Base-by-base conservation (phyloP, 2,888 invertebrate species). In the Drosophila limbata region DNA sequence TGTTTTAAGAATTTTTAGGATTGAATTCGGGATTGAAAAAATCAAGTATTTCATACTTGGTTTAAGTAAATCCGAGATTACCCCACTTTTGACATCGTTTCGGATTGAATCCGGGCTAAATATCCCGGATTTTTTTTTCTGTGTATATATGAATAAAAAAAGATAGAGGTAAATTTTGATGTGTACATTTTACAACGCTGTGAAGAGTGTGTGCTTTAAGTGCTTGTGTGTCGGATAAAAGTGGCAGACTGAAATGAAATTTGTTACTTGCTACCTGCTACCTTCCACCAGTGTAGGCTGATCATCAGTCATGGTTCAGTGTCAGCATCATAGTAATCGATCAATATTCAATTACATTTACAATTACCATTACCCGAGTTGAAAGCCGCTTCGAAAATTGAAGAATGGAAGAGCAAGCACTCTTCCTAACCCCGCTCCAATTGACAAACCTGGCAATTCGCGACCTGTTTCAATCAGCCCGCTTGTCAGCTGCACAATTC, bases 271-370 rank as follows among this genome's bases (percentile, higher is more conserved):
- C 35, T 13, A 44, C 47, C n/a, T 39, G 42, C 31, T 45, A 35
- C 25, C 25, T 25, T 25, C 25, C 25, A 25, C 25, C 28, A 6
- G 39, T 21, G 25, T 45, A 21, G n/a, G 33, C 37, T 59, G 69
- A 76, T 70, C 80, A 81, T 76, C 83, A 82, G 62, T 81, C 81
- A 81, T 72, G 69, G 63, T 69, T 72, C 72, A 67, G 66, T 78
- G 79, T 75, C 82, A 81, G 65, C 39, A 37, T 33, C 59, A 33
- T 53, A 47, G 74, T 66, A 77, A 79, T 83, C 75, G 79, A 83
- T 83, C 84, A 83, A 78, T 88, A 80, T 76, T 67, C 80, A 81
- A 81, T 81, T 83, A 80, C 79, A 60, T 68, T 73, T 67, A 71
- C 77, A 79, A 79, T 77, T 79, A 75, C 79, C 75, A 70, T 79